These are phyloP conservation scores for Chitala chitala DNA, from an alignment of 2,113 vertebrate genomes.

Conservation along the genomic window DNA sequence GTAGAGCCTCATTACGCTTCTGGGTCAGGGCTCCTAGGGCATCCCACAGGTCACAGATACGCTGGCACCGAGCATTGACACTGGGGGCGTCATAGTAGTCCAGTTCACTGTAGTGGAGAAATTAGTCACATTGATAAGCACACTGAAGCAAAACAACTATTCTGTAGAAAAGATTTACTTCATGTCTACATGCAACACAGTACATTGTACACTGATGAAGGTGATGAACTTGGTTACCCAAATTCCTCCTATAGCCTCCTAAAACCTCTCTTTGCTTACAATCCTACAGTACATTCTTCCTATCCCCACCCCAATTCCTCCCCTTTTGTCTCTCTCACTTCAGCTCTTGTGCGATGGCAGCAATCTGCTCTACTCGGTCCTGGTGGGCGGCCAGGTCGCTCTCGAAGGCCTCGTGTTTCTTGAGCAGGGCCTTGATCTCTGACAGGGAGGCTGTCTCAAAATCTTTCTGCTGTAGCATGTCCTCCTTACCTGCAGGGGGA, in stretches of 20 bases:
- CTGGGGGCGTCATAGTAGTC: conserved; percentile 96
- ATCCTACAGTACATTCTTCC: neutral
- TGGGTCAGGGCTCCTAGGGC: conserved; percentile 83
- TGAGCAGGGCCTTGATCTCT: conserved; percentile 93
- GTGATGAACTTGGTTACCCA: neutral
- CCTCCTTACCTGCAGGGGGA: conserved; percentile 79
- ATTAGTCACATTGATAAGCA: neutral
- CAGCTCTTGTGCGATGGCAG: conserved; percentile 73
- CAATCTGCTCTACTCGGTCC: conserved; percentile 96
- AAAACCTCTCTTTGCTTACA: neutral
- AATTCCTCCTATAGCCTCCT: neutral
- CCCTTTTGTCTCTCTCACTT: neutral
- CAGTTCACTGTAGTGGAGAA: conserved; percentile 73
- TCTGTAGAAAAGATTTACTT: neutral
- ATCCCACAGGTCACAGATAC: conserved; percentile 98
- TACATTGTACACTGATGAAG: neutral
- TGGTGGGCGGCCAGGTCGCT: conserved; percentile 96
- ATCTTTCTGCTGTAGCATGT: conserved; percentile 85
- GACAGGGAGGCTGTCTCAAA: conserved; percentile 93
- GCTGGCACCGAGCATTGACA: conserved; percentile 92
- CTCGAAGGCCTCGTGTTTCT: conserved; percentile 97
- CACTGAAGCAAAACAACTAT: neutral
- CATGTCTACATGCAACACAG: neutral
- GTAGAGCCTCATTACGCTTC: conserved; percentile 89
- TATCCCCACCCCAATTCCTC: neutral